A percentile compares a stretch with the other conserved stretches of the same genome.
phyloP scores from a whole-genome alignment of 2,888 invertebrate species.

The Minunthozetes semirufus region DNA sequence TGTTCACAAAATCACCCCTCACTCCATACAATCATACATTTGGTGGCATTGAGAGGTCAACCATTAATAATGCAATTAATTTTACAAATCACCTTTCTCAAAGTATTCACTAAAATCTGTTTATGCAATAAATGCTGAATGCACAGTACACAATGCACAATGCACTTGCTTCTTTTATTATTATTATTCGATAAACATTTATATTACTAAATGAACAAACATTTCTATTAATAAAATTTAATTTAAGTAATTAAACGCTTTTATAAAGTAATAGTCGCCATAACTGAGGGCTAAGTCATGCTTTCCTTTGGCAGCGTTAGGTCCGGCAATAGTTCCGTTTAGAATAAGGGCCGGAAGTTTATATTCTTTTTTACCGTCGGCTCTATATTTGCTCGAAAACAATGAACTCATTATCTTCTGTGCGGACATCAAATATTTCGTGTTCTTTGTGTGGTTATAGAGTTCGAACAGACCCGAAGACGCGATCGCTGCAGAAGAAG shows the following conservation, averaged over 20 bases:
- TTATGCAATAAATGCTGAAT: too few species aligned
- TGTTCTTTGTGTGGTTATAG: not conserved
- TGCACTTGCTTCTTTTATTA: too few species aligned
- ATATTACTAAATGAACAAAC: too few species aligned
- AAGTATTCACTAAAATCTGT: too few species aligned
- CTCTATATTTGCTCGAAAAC: constrained; percentile 6
- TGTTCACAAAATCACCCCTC: too few species aligned
- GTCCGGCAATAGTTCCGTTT: not conserved
- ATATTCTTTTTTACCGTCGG: not conserved
- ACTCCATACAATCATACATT: too few species aligned
- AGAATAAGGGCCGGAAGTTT: constrained; percentile 7
- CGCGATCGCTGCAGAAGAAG: constrained; percentile 6
- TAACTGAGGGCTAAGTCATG: not conserved
- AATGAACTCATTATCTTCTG: not conserved
- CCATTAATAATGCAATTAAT: too few species aligned
- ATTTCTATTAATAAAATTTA: not conserved
- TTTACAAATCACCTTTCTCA: too few species aligned
- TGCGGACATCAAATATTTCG: not conserved
- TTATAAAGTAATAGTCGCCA: constrained; percentile 9
- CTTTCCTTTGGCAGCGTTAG: not conserved
- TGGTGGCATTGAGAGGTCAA: too few species aligned
- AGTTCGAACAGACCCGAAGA: not conserved
- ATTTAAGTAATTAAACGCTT: not conserved
- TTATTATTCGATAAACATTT: too few species aligned
- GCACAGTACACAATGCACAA: too few species aligned